Base-by-base conservation (phyloP, 2,797 vertebrate genomes). In the Melanotaenia maccullochi region DNA sequence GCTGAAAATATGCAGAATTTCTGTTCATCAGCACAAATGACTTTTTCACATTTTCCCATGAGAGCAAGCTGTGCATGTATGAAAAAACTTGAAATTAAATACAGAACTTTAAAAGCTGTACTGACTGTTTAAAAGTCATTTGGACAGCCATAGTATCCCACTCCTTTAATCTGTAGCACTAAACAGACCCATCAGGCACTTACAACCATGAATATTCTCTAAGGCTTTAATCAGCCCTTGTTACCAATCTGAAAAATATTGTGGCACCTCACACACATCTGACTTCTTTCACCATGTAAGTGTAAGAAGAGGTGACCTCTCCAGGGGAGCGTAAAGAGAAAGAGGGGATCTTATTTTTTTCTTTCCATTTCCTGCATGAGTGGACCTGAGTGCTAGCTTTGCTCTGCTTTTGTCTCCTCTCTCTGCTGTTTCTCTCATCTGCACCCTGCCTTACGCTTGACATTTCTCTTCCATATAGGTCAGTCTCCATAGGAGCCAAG, bases 401-500 rank as follows among this genome's bases (percentile, higher is more conserved):
- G 86, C 71, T 90, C 77, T 70, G 83, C 91, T 89, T 92, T 91
- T 93, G 90, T 93, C 90, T 91, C 76, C 60, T 73, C 57, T 77
- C 80, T 84, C 73, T 75, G 79, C 80, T 71, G 75, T 65, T 58
- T 81, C 86, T 89, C 83, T 86, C 87, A 87, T 86, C 85, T 79
- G 76, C 80, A 82, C 79, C 33, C 71, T 78, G 88, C 81, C 83
- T 93, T 71, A 84, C 68, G 85, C 86, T 89, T 94, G 91, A 93
- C 92, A 94, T 92, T 93, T 92, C 83, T 90, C 87, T 87, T 87
- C 85, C 90, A 93, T 92, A 91, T 93, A 93, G 94, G 93, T 94
- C 93, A 92, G 65, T 82, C 87, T 84, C 88, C 79, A 85, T 83
- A 86, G 87, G 79, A 85, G 74, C 60, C 66, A 65, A 74, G 47